Percentiles rank a stretch among this genome's conserved stretches.
Conservation (phyloP, 2,888 invertebrate species). For the Macrophya alboannulata region DNA sequence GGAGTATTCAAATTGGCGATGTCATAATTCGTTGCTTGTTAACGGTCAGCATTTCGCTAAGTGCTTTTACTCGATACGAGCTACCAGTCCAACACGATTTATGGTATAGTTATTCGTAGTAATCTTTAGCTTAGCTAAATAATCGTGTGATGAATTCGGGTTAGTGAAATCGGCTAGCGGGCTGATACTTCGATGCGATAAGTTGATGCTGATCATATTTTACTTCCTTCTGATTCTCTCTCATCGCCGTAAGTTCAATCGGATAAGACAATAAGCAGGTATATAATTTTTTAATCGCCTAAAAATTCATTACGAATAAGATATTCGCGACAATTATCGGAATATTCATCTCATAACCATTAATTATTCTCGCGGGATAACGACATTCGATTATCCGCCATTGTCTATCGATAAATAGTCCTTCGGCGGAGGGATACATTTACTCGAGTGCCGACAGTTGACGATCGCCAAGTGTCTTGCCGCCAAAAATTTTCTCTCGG, state of each 20-base stretch:
- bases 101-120: not conserved
- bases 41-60: not conserved
- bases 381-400: not conserved
- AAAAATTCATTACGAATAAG: not conserved
- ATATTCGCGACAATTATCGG: not conserved
- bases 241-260: not conserved
- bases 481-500: slow-evolving; percentile 4
- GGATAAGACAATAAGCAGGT: not conserved
- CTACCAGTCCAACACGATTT: not conserved
- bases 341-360: not conserved
- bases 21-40: not conserved
- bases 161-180: not conserved
- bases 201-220: not conserved
- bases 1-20: not conserved
- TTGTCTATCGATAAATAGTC: not conserved
- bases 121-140: not conserved
- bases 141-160: not conserved
- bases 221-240: not conserved
- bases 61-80: not conserved
- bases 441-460: not conserved
- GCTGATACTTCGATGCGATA: not conserved
- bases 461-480: not conserved
- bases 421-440: not conserved
- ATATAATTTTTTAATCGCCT: not conserved
- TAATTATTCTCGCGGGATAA: not conserved